Evolutionary conservation across 2,888 invertebrate genomes (phyloP), one percentile per base, ranked within the genome.

Genomic region (Cantharis lateralis): DNA sequence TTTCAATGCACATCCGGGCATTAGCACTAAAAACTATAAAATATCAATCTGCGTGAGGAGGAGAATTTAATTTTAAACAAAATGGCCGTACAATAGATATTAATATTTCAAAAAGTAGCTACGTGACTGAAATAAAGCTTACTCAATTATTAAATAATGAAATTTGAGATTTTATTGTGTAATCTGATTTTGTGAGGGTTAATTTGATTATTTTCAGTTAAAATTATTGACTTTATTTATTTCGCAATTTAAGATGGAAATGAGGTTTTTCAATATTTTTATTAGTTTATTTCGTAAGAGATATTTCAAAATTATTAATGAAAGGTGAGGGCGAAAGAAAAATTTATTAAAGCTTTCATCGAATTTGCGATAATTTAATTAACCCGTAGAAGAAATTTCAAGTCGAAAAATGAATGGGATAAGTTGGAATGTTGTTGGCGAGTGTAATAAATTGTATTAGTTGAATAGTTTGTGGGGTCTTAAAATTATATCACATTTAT

Each of bases 111-210:
- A 48, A 48, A 20, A 24, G 64, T 66, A 20, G 13, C 13, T 16
- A 66, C 64, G 64, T 66, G 64, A 66, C 64, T n/a, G 64, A 66
- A 66, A 66, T 66, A 66, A 66, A 66, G 24, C 64, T 66, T 24
- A 13, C n/a, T 66, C 64, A 66, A 20, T 66, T 66, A 66, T 66
- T 24, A 24, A 66, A 66, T 66, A 66, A 66, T 66, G 64, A 66
- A 66, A 66, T 66, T 66, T 66, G 64, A 66, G 64, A 20, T 66
- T 66, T 66, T 66, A 66, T 66, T 66, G 24, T 66, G 64, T 66
- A 66, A 66, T 66, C 20, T 66, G 18, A 66, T 66, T 66, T 66
- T 66, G 13, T 24, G 16, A 66, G 64, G 64, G 64, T 66, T 66
- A 66, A 24, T 24, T 66, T 20, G 20, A 66, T 66, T 66, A 66